Evolutionary conservation across 2,797 vertebrate species (phyloP).

Genomic region (Amblyopsis hoosieri): DNA sequence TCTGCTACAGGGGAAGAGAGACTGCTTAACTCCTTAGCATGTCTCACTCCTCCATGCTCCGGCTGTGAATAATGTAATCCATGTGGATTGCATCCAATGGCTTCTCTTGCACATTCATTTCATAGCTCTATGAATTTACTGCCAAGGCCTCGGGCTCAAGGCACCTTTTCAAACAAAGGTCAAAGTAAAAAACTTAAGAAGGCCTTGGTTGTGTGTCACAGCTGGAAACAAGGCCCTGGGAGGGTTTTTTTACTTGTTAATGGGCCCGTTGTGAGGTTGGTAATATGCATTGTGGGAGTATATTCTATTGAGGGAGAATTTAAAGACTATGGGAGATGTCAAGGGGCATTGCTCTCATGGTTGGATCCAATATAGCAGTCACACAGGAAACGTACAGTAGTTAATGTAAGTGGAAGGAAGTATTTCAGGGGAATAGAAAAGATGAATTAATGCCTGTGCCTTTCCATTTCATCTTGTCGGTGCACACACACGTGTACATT

Average conservation of each 20-base stretch:
- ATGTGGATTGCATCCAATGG: constrained; percentile 53
- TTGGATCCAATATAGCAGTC: constrained; percentile 30
- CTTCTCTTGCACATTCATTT: constrained; percentile 81
- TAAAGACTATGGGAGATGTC: constrained; percentile 50
- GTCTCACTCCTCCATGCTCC: constrained; percentile 68
- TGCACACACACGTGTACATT: constrained; percentile 48
- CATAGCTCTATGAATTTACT: constrained; percentile 84
- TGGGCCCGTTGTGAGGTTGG: constrained; percentile 61
- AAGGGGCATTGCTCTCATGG: constrained; percentile 37
- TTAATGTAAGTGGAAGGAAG: constrained; percentile 7
- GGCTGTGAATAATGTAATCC: constrained; percentile 83
- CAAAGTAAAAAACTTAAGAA: constrained; percentile 68
- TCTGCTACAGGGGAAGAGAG: constrained; percentile 45
- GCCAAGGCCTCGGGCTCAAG: constrained; percentile 68
- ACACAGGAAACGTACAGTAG: constrained; percentile 17
- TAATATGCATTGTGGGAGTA: constrained; percentile 67
- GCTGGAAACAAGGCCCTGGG: constrained; percentile 71
- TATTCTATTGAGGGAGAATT: constrained; percentile 49
- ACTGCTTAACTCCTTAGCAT: constrained; percentile 54
- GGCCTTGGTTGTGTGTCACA: constrained; percentile 74
- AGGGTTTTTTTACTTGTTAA: constrained; percentile 61
- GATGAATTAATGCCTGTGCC: neutral
- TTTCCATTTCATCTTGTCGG: constrained; percentile 14
- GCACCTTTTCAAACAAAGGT: constrained; percentile 74
- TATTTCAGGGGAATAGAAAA: constrained; percentile 2